Evolutionary conservation across 2,888 invertebrate genomes (phyloP), one percentile per base, ranked within the genome.

Genomic region (Dascillus cervinus): DNA sequence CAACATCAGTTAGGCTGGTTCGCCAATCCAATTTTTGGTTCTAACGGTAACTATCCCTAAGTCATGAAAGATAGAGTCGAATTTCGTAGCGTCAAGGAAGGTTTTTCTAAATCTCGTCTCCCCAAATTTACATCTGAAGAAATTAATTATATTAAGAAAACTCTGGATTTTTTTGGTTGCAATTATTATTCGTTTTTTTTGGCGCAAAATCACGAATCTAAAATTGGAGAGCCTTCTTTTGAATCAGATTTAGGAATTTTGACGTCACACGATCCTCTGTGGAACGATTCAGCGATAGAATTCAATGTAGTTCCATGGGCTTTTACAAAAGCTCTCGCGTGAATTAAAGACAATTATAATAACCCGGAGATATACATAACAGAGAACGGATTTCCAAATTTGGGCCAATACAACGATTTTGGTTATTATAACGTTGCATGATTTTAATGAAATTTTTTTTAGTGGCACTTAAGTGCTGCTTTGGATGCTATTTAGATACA

Each of bases 81-180:
- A 22, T 60, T 65, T 1, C 66, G 74, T 13, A 82, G 81, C 35
- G 62, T 56, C 26, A 57, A 59, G 6, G 77, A 81, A 56, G 72
- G 75, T 3, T 77, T 69, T 44, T 51, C 61, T 0, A 62, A 69
- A n/a, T 79, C 82, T 1, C 70, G 81, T 6, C 64, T 83, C 2
- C 81, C 82, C 0, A 53, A 51, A 34, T 79, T 82, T 50, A 76
- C 75, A 0, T 21, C 51, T 0, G 66, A 73, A 11, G 82, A 84
- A 64, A 65, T 80, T 3, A 55, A 63, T 4, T 62, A 66, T 29
- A 72, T 85, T 11, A 63, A 59, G 20, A 77, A 71, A 0, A 75
- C 82, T 1, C 68, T 70, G 1, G 86, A 89, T 53, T 84, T 79
- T 60, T 66, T 87, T 28, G 84, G 82, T 1, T 55, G 86, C 9